Conservation (phyloP, 2,797 vertebrate genomes). For the Sternotherus odoratus region DNA sequence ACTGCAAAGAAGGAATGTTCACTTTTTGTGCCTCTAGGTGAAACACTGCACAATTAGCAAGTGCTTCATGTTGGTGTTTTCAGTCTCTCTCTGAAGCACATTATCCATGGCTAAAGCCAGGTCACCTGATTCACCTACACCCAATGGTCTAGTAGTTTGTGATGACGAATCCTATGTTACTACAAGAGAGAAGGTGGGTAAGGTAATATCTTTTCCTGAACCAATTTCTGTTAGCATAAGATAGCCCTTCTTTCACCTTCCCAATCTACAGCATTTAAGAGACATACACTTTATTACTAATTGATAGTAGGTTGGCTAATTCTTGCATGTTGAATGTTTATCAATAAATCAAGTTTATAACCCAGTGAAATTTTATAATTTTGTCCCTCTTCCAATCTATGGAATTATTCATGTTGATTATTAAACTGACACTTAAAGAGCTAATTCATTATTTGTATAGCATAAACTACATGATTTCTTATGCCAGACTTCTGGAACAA, state of each 20-base stretch:
- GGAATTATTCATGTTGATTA: neutral
- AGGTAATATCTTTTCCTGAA: neutral
- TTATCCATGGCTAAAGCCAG: neutral
- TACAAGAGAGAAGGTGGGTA: neutral
- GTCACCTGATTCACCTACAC: neutral
- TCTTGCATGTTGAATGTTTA: neutral
- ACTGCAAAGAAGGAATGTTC: neutral
- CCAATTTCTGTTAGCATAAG: neutral
- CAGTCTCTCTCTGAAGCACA: neutral
- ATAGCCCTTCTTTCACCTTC: neutral
- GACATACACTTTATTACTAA: neutral
- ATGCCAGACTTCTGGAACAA: neutral
- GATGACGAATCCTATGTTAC: neutral
- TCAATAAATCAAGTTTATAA: neutral
- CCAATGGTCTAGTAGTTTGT: neutral
- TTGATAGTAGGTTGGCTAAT: neutral
- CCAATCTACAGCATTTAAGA: neutral
- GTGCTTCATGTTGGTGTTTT: neutral
- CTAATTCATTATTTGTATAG: neutral
- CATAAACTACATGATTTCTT: neutral
- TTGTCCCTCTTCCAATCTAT: neutral
- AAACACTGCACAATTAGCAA: neutral
- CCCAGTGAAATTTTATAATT: neutral
- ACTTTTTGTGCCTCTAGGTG: neutral
- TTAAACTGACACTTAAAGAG: neutral